phyloP scores from a whole-genome alignment of 2,797 vertebrate genomes.

The Stomatorhinus walkeri region DNA sequence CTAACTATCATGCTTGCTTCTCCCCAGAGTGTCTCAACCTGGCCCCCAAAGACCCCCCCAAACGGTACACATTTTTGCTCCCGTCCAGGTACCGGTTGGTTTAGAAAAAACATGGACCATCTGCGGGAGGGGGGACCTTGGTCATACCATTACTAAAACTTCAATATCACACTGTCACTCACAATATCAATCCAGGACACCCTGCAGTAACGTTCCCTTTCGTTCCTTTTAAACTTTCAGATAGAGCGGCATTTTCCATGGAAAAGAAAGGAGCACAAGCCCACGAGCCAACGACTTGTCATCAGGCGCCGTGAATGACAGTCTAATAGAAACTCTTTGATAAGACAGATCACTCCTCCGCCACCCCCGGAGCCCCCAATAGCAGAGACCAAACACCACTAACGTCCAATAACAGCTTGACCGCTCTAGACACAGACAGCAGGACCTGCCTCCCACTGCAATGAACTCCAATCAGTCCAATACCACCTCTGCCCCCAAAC shows the following conservation, averaged over 20 bases:
- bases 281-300: background rate
- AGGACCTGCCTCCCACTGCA: background rate
- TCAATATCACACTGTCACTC: background rate
- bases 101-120: background rate
- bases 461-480: background rate
- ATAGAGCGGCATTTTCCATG: background rate
- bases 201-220: background rate
- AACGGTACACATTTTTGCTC: background rate
- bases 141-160: background rate
- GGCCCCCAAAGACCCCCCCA: background rate
- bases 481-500: background rate
- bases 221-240: background rate
- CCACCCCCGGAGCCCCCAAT: slow-evolving; percentile 25
- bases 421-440: background rate
- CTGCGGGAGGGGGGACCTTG: background rate
- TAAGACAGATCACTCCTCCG: slow-evolving; percentile 31
- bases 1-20: background rate
- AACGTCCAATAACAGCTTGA: slow-evolving; percentile 29
- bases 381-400: slow-evolving; percentile 36
- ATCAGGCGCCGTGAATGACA: background rate
- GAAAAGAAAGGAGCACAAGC: background rate
- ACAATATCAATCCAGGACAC: background rate
- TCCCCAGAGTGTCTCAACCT: background rate
- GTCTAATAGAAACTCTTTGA: background rate
- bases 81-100: background rate